Conservation (phyloP, 2,797 vertebrate species). For the Loris lydekkerianus region DNA sequence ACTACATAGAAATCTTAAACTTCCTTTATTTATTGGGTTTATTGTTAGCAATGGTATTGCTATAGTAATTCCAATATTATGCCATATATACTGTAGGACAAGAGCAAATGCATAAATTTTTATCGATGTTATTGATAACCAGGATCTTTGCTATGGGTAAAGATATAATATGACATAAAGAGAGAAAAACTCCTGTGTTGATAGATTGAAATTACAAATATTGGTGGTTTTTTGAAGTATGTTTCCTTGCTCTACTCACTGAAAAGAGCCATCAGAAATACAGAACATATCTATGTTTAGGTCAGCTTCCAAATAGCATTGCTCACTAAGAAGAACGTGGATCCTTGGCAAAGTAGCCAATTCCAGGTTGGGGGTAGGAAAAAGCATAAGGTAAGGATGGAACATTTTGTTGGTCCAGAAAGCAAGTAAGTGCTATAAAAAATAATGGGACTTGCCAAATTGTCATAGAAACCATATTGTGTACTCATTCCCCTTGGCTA, state of each 20-base stretch:
- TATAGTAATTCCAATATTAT: slow-evolving; percentile 6
- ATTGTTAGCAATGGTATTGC: not conserved
- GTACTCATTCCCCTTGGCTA: not conserved
- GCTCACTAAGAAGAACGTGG: not conserved
- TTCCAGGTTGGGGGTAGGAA: not conserved
- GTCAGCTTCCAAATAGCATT: not conserved
- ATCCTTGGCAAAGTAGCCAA: not conserved
- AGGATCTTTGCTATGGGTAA: not conserved
- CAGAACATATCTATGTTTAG: not conserved
- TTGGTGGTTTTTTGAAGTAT: not conserved
- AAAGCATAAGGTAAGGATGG: not conserved
- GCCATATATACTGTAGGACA: not conserved
- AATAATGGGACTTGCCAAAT: not conserved
- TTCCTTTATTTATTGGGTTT: not conserved
- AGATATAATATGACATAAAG: not conserved
- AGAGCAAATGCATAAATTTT: slow-evolving; percentile 12
- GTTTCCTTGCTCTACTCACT: slow-evolving; percentile 6
- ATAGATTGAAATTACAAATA: not conserved
- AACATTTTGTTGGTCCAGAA: slow-evolving; percentile 7
- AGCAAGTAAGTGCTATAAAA: slow-evolving; percentile 35
- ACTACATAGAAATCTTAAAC: not conserved
- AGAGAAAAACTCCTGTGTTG: not conserved
- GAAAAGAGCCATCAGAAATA: not conserved
- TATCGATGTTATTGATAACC: not conserved
- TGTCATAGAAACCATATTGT: not conserved